Percentiles rank a stretch among this genome's conserved stretches.
Evolutionary conservation across 2,888 invertebrate species (phyloP).

Genomic region (Portevinia maculata): DNA sequence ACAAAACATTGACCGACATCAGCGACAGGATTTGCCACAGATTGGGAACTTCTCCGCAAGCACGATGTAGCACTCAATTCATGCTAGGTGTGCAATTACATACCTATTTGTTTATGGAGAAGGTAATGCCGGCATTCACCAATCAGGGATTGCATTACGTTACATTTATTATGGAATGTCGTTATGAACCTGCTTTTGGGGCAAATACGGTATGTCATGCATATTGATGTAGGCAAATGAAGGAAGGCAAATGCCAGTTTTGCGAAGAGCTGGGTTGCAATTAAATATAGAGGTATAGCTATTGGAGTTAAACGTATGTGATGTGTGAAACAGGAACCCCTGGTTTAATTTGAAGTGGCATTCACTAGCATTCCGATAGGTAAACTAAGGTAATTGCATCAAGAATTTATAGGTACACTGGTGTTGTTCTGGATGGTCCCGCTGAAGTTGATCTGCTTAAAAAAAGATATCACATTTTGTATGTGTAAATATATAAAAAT

Average conservation of each 20-base stretch:
- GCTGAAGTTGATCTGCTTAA: no score
- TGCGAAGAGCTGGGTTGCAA: not conserved
- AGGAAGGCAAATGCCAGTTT: not conserved
- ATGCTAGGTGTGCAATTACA: not conserved
- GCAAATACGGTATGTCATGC: conserved; percentile 15
- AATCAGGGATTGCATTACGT: conserved; percentile 18
- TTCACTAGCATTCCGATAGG: not conserved
- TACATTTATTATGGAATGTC: conserved; percentile 38
- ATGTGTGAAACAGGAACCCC: conserved; percentile 1
- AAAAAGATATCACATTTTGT: no score
- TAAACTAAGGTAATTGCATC: no score
- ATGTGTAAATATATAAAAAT: no score
- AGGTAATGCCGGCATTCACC: conserved; percentile 2
- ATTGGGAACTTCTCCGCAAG: not conserved
- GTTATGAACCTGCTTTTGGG: conserved; percentile 13
- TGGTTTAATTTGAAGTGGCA: not conserved
- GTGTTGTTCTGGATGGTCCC: no score
- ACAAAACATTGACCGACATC: conserved; percentile 23
- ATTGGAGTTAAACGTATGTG: not conserved
- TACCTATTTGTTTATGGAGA: conserved; percentile 6
- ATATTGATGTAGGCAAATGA: conserved; percentile 12
- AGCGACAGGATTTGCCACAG: conserved; percentile 11
- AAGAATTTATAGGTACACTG: no score
- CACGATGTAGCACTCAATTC: conserved; percentile 8
- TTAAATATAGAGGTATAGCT: not conserved